Percentiles rank a stretch among this genome's conserved stretches.
Evolutionary conservation across 2,113 vertebrate genomes (phyloP).

Genomic region (Mixornis gularis): DNA sequence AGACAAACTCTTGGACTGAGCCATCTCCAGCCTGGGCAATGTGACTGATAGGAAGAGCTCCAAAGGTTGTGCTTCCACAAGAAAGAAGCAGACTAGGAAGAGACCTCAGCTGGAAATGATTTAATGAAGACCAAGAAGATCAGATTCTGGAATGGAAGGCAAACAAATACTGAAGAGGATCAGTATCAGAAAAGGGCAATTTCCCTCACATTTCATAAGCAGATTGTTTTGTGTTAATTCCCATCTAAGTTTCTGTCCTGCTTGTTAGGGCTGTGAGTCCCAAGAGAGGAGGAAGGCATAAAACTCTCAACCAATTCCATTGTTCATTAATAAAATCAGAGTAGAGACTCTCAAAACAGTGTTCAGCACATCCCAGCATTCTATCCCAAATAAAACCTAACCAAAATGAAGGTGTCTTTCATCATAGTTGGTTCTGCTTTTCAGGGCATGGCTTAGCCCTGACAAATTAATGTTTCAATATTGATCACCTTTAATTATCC

Average conservation of each 20-base stretch:
- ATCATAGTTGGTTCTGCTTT: fast-evolving
- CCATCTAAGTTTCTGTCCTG: background rate
- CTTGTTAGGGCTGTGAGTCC: background rate
- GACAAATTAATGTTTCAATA: background rate
- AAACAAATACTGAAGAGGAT: background rate
- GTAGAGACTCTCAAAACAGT: background rate
- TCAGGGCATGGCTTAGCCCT: background rate
- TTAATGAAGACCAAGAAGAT: background rate
- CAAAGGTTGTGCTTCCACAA: background rate
- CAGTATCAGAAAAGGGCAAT: background rate
- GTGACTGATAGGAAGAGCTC: background rate
- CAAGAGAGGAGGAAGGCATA: background rate
- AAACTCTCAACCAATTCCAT: background rate
- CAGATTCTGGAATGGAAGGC: background rate
- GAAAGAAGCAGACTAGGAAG: background rate
- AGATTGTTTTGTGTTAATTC: background rate
- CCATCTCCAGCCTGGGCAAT: background rate
- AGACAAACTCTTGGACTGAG: background rate
- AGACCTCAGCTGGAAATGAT: background rate
- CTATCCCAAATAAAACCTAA: background rate
- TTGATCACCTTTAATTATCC: background rate
- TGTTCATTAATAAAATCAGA: background rate
- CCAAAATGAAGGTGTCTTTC: background rate
- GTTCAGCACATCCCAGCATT: background rate
- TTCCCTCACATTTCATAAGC: background rate